Evolutionary conservation across 2,888 invertebrate species (phyloP).

Genomic region (Machimus rusticus): DNA sequence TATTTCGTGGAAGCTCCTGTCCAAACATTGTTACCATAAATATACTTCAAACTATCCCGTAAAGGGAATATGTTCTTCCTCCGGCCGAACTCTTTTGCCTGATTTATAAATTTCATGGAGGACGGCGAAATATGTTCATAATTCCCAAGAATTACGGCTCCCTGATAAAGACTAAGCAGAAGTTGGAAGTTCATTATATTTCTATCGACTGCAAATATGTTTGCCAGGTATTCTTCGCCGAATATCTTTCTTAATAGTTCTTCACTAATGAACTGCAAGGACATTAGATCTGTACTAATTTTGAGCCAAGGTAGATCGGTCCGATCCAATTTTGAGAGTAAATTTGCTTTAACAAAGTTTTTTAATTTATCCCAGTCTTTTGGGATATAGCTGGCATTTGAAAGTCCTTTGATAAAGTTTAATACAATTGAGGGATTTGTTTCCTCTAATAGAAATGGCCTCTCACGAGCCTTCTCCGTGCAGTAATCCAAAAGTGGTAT

Average conservation of each 20-base stretch:
- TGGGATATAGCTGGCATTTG: conserved; percentile 70
- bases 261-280: conserved; percentile 68
- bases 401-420: conserved; percentile 66
- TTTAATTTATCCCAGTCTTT: conserved; percentile 66
- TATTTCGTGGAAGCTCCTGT: conserved; percentile 43
- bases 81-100: conserved; percentile 54
- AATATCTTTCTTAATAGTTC: conserved; percentile 66
- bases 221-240: conserved; percentile 63
- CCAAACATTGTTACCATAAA: conserved; percentile 41
- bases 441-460: conserved; percentile 60
- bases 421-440: conserved; percentile 63
- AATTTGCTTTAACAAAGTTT: conserved; percentile 62
- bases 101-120: conserved; percentile 59
- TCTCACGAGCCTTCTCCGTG: conserved; percentile 63
- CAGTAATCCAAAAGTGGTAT: conserved; percentile 69
- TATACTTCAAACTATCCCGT: conserved; percentile 16
- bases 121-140: conserved; percentile 62
- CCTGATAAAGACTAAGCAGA: conserved; percentile 67
- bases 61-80: conserved; percentile 28
- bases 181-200: conserved; percentile 64
- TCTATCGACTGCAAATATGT: conserved; percentile 59
- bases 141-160: conserved; percentile 64
- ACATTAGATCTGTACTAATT: conserved; percentile 67
- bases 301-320: conserved; percentile 66
- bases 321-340: conserved; percentile 60